Conservation (phyloP, 64 coral and sea anemone genomes). For the Trachythela sp. region DNA sequence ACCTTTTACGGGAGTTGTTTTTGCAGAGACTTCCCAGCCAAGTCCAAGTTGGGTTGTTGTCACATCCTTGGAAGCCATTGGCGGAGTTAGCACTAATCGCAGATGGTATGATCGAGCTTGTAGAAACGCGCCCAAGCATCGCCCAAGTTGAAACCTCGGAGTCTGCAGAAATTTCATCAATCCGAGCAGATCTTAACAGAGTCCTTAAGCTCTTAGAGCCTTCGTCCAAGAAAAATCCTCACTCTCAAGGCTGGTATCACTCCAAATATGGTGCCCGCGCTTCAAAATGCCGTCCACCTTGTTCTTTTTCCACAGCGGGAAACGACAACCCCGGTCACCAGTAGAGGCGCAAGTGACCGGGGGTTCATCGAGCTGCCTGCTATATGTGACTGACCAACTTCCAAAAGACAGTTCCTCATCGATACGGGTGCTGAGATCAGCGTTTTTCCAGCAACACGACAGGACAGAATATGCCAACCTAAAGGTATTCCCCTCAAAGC, state of each 20-base stretch:
- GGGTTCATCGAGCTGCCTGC: background rate
- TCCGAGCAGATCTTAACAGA: conserved; percentile 11
- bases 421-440: conserved; percentile 31
- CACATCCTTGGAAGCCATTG: background rate
- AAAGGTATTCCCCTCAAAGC: background rate
- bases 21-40: background rate
- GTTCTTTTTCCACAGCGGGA: background rate
- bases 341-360: background rate
- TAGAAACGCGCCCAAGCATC: background rate
- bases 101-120: background rate
- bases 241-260: background rate
- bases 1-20: background rate
- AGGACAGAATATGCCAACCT: background rate
- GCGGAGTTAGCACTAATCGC: background rate
- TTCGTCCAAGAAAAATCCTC: too few relatives aligned
- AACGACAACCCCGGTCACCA: conserved; percentile 5
- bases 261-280: background rate
- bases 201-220: background rate
- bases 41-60: background rate
- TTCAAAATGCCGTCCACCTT: conserved; percentile 4
- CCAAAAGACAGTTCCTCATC: background rate
- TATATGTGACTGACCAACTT: conserved; percentile 1
- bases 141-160: background rate
- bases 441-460: background rate
- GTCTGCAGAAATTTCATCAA: background rate